Percentiles rank a stretch among this genome's conserved stretches.
Evolutionary conservation across 2,113 vertebrate species (phyloP).

Genomic region (Fregetta grallaria): DNA sequence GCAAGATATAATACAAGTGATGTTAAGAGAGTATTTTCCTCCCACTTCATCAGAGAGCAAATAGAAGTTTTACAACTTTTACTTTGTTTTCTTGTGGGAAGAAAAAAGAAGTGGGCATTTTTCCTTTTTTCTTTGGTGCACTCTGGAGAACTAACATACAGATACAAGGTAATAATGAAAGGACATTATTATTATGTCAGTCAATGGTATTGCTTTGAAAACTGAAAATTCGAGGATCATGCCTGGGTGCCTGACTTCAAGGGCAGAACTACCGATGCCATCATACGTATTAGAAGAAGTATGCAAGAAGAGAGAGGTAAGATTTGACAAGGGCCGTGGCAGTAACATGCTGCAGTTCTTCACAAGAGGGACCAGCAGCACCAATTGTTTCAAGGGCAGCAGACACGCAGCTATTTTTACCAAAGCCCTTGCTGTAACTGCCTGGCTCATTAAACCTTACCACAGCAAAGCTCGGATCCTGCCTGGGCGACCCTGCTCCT

Average conservation of each 20-base stretch:
- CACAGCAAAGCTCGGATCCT: background rate
- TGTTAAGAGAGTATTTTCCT: slow-evolving; percentile 22
- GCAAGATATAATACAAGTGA: background rate
- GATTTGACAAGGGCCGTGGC: background rate
- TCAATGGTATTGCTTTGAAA: background rate
- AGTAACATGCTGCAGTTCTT: background rate
- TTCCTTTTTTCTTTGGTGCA: background rate
- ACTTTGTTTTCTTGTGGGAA: background rate
- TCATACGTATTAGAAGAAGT: background rate
- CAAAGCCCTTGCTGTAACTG: slow-evolving; percentile 16
- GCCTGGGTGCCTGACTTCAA: background rate
- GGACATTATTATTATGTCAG: background rate
- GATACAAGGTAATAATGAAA: background rate
- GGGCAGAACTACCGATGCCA: background rate
- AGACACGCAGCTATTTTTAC: slow-evolving; percentile 50
- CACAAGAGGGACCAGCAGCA: background rate
- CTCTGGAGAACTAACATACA: background rate
- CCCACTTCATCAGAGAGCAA: background rate
- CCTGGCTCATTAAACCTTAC: background rate
- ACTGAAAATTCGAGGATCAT: background rate
- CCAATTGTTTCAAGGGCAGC: slow-evolving; percentile 45
- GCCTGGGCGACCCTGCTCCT: background rate
- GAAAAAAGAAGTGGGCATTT: background rate
- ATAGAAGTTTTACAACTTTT: slow-evolving; percentile 21
- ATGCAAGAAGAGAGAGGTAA: background rate